phyloP scores from a whole-genome alignment of 2,113 vertebrate species.

The Callithrix jacchus region DNA sequence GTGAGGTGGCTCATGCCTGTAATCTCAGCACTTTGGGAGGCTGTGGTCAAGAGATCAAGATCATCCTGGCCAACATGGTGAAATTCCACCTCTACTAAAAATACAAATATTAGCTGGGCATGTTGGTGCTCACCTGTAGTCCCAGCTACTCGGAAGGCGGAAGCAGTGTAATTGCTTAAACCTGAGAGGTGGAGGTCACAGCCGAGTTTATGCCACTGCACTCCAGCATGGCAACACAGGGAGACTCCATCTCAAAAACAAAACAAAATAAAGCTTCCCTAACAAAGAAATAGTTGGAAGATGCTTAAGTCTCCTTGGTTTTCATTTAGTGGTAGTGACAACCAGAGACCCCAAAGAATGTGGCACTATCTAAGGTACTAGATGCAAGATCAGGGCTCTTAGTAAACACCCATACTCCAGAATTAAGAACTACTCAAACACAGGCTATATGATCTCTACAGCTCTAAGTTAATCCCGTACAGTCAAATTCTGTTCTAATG shows the following conservation, averaged over 20 bases:
- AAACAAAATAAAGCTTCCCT: background rate
- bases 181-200: too few species aligned
- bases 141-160: too few species aligned
- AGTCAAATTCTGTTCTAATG: background rate
- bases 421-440: background rate
- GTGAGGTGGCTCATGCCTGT: too few species aligned
- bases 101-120: too few species aligned
- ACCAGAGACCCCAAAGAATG: background rate
- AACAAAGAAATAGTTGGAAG: background rate
- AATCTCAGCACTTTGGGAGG: too few species aligned
- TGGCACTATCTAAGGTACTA: background rate
- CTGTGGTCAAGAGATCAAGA: background rate
- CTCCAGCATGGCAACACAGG: too few species aligned
- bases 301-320: background rate
- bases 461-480: background rate
- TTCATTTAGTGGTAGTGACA: background rate
- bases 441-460: background rate
- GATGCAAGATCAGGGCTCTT: background rate
- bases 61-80: too few species aligned
- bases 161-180: too few species aligned
- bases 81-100: too few species aligned
- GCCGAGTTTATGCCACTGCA: too few species aligned
- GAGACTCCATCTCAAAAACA: too few species aligned
- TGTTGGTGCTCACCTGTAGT: too few species aligned
- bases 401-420: background rate